A percentile compares a stretch with the other conserved stretches of the same genome.
Conservation (phyloP, 1,140 invertebrate genomes). For the Brachionus calyciflorus region DNA sequence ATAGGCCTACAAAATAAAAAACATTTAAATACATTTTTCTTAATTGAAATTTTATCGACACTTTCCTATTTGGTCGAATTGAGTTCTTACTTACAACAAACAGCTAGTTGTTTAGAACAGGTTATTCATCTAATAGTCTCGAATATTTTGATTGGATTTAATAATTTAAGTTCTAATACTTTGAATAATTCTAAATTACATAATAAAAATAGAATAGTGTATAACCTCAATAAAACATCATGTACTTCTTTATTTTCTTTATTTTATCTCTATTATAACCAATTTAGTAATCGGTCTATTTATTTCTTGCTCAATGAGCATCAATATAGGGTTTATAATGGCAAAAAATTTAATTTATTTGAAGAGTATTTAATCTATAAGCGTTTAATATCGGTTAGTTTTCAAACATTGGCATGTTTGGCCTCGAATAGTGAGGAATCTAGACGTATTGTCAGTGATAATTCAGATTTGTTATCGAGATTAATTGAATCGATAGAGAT, state of each 20-base stretch:
- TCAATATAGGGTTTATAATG: conserved; percentile 30
- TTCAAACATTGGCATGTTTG: conserved; percentile 42
- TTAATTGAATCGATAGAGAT: conserved; percentile 24
- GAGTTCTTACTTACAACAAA: conserved; percentile 13
- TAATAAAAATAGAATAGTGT: conserved; percentile 15
- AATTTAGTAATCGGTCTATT: background rate
- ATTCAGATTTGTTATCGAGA: background rate
- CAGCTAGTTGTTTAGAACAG: conserved; percentile 34
- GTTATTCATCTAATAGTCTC: conserved; percentile 16
- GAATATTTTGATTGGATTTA: background rate
- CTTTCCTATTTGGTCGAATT: conserved; percentile 39
- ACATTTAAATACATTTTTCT: conserved; percentile 15
- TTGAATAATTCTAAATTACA: background rate
- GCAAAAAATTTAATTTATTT: conserved; percentile 16
- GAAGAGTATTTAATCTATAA: conserved; percentile 1
- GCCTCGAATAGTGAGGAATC: conserved; percentile 31
- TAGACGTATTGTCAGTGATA: conserved; percentile 24
- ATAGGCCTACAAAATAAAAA: conserved; percentile 3
- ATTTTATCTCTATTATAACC: conserved; percentile 34
- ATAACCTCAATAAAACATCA: conserved; percentile 6
- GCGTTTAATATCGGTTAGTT: background rate
- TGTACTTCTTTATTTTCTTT: conserved; percentile 34
- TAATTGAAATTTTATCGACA: conserved; percentile 30
- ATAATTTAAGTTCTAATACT: background rate
- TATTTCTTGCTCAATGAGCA: conserved; percentile 16